Evolutionary conservation across 2,888 invertebrate genomes (phyloP).

Genomic region (Agriopis leucophaearia): DNA sequence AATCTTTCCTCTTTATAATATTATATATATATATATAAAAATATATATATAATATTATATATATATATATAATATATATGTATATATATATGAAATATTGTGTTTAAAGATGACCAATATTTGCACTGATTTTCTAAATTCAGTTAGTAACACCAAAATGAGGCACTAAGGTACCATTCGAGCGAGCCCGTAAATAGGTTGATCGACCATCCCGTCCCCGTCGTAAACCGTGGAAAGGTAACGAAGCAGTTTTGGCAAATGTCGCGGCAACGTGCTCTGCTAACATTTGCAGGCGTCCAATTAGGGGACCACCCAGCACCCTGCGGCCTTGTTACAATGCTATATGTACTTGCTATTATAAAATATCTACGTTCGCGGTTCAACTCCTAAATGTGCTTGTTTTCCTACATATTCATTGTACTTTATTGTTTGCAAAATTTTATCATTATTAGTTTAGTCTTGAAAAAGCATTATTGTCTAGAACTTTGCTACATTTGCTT

Average conservation of each 20-base stretch:
- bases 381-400: no score
- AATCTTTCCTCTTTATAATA: no score
- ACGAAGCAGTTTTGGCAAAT: slow-evolving; percentile 70
- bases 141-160: neutral
- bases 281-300: slow-evolving; percentile 79
- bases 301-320: slow-evolving; percentile 60
- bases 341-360: neutral
- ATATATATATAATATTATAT: no score
- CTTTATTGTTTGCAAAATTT: no score
- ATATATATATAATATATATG: no score
- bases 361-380: no score
- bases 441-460: no score
- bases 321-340: slow-evolving; percentile 50
- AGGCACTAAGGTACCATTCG: slow-evolving; percentile 8
- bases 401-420: no score
- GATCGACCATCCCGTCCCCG: slow-evolving; percentile 48
- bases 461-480: no score
- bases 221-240: slow-evolving; percentile 61
- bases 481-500: no score
- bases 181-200: slow-evolving; percentile 43
- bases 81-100: no score
- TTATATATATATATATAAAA: no score
- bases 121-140: neutral
- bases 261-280: slow-evolving; percentile 70
- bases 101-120: neutral